Evolutionary conservation across 2,797 vertebrate species (phyloP).

Genomic region (Heliangelus exortis): DNA sequence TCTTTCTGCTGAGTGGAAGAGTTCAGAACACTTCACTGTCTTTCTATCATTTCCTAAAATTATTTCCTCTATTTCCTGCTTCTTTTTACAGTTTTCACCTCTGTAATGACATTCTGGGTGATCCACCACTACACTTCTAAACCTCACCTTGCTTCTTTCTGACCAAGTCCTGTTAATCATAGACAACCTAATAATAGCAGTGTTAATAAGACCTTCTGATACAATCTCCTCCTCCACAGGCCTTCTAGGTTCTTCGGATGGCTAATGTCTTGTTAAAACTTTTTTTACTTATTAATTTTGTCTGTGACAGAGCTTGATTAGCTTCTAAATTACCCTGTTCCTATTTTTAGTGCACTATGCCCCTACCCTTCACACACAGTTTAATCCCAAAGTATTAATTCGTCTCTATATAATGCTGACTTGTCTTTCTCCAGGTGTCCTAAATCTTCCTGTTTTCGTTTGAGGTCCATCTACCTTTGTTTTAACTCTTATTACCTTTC

Average conservation of each 20-base stretch:
- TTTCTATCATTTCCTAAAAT: constrained; percentile 18
- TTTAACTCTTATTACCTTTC: constrained; percentile 66
- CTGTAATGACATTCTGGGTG: constrained; percentile 67
- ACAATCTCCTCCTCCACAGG: constrained; percentile 69
- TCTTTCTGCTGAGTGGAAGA: neutral
- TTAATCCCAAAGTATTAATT: constrained; percentile 85
- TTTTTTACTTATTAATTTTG: constrained; percentile 84
- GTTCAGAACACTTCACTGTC: neutral
- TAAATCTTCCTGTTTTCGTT: constrained; percentile 78
- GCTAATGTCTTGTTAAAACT: constrained; percentile 83
- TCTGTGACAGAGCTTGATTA: constrained; percentile 83
- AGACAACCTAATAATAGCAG: constrained; percentile 75
- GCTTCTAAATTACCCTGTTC: constrained; percentile 79
- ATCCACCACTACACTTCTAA: constrained; percentile 65
- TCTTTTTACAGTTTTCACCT: constrained; percentile 63
- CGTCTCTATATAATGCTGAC: constrained; percentile 80
- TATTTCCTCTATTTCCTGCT: constrained; percentile 51
- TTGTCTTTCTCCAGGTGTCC: constrained; percentile 77
- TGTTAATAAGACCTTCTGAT: constrained; percentile 73
- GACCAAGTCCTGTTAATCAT: constrained; percentile 76
- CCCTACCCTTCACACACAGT: constrained; percentile 85
- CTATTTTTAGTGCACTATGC: constrained; percentile 81
- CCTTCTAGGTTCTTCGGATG: constrained; percentile 69
- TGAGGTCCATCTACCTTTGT: constrained; percentile 70
- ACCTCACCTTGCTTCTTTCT: constrained; percentile 74